Evolutionary conservation across 2,113 vertebrate genomes (phyloP).

Genomic region (Tachuris rubrigastra): DNA sequence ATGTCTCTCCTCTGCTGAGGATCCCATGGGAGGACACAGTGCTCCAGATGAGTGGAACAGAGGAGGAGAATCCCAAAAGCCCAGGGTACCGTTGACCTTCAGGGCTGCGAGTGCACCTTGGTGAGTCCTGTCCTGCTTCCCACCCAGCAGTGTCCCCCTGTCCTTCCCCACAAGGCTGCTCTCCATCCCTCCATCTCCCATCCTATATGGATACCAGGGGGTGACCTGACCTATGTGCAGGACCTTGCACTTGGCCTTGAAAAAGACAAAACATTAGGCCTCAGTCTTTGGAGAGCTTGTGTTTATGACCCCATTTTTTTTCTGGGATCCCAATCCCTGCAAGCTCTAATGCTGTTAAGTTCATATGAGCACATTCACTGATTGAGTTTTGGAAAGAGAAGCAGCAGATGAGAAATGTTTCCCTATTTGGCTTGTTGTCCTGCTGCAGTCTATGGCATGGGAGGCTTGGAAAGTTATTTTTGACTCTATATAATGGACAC

Average conservation of each 20-base stretch:
- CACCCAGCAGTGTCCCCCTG: not conserved
- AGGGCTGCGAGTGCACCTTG: accelerated
- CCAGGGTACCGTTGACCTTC: accelerated
- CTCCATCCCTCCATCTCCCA: not conserved
- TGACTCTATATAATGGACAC: not conserved
- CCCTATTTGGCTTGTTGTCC: not conserved
- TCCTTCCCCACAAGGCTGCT: not conserved
- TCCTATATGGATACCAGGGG: no score
- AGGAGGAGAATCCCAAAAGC: not conserved
- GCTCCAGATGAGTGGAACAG: not conserved
- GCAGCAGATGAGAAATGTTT: not conserved
- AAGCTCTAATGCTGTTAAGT: not conserved
- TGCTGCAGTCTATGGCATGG: not conserved
- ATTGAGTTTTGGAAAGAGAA: not conserved
- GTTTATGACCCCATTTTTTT: not conserved
- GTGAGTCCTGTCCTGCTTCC: not conserved
- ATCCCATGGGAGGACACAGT: not conserved
- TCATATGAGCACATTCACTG: not conserved
- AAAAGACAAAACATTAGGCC: not conserved
- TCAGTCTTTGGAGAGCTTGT: not conserved
- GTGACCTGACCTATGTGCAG: not conserved
- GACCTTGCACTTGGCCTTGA: not conserved
- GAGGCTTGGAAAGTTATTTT: not conserved
- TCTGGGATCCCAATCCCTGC: not conserved
- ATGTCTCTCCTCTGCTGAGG: not conserved